phyloP scores from a whole-genome alignment of 2,113 vertebrate species.

The Caranx ignobilis region DNA sequence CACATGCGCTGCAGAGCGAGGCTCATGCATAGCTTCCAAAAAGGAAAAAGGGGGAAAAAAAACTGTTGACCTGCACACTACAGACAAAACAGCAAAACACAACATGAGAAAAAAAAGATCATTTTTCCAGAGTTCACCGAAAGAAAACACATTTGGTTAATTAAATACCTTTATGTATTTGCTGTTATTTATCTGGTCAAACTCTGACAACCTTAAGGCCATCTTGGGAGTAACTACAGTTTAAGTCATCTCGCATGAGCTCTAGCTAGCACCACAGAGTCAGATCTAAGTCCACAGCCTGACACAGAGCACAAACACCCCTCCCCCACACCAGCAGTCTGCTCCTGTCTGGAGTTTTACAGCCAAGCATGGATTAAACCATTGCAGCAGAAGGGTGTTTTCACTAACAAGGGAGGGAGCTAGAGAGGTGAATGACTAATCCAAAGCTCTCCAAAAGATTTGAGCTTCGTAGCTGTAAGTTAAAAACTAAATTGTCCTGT shows the following conservation, averaged over 20 bases:
- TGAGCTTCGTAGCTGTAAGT: not conserved
- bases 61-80: not conserved
- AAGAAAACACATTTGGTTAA: conserved; percentile 18
- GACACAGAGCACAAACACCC: conserved; percentile 58
- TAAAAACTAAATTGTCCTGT: not conserved
- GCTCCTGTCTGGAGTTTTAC: conserved; percentile 66
- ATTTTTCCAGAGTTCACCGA: not conserved
- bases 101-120: not conserved
- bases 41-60: not conserved
- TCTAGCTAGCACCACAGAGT: conserved; percentile 68
- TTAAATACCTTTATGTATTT: conserved; percentile 4
- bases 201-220: not conserved
- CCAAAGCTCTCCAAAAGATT: not conserved
- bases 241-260: conserved; percentile 29
- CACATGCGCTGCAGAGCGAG: conserved; percentile 36
- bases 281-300: conserved; percentile 45
- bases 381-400: conserved; percentile 65
- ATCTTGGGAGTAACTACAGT: conserved; percentile 17
- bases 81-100: not conserved
- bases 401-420: conserved; percentile 37
- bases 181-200: not conserved
- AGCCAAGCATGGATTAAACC: conserved; percentile 72
- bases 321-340: conserved; percentile 77
- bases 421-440: conserved; percentile 29
- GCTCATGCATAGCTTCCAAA: conserved; percentile 31